Percentiles rank a stretch among this genome's conserved stretches.
These are phyloP conservation scores for Austrolebias charrua DNA, from an alignment of 2,797 vertebrate species.

Conservation along the genomic window DNA sequence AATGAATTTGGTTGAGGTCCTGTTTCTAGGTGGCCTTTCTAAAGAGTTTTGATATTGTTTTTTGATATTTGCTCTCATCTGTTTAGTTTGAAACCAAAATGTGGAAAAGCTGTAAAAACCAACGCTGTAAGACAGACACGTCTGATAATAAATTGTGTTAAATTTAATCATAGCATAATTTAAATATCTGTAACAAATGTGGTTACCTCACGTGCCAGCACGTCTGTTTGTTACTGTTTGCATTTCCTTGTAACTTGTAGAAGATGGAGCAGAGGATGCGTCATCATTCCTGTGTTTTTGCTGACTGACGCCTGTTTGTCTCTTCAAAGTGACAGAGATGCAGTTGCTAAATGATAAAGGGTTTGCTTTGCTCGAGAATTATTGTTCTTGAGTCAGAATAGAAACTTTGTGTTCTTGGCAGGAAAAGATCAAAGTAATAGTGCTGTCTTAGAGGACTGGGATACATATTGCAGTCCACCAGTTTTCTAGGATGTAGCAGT, in stretches of 20 bases:
- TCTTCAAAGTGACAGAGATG: conserved; percentile 48
- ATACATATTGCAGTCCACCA: conserved; percentile 26
- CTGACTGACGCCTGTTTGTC: conserved; percentile 58
- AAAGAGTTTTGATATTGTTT: too few species aligned
- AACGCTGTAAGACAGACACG: too few species aligned
- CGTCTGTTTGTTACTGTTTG: background rate
- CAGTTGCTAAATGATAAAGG: conserved; percentile 44
- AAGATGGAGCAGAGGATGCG: conserved; percentile 32
- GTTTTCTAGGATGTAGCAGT: conserved; percentile 20
- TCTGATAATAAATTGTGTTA: too few species aligned
- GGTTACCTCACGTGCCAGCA: too few species aligned
- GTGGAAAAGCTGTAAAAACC: too few species aligned
- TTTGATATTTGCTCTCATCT: too few species aligned
- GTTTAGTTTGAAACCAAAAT: too few species aligned
- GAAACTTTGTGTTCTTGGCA: conserved; percentile 9
- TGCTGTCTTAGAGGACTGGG: conserved; percentile 12
- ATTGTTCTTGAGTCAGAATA: conserved; percentile 27
- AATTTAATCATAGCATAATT: too few species aligned
- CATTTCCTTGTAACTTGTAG: conserved; percentile 24
- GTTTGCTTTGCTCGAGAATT: conserved; percentile 40
- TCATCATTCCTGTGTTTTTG: conserved; percentile 41
- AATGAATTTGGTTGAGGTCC: too few species aligned
- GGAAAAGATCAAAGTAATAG: conserved; percentile 32
- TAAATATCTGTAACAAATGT: too few species aligned
- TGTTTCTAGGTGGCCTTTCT: too few species aligned